Conservation (phyloP, 2,888 invertebrate species). For the Nemotelus nigrinus region DNA sequence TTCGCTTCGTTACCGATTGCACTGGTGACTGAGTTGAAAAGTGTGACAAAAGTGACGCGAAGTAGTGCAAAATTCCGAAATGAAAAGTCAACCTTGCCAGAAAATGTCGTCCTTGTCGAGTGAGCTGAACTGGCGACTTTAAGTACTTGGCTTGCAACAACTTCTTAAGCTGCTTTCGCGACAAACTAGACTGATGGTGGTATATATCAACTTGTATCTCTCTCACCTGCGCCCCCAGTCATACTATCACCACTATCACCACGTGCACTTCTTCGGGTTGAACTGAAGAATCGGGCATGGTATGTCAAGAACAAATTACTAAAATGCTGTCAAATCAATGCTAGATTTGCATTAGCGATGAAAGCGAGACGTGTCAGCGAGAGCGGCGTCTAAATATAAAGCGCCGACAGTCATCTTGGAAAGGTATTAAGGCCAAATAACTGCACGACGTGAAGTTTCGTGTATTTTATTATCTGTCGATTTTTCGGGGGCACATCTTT, state of each 20-base stretch:
- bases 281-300: background rate
- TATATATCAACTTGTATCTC: too few relatives aligned
- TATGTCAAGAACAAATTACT: constrained; percentile 48
- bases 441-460: constrained; percentile 32
- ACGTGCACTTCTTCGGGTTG: background rate
- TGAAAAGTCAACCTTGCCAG: constrained; percentile 39
- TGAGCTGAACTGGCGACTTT: constrained; percentile 11
- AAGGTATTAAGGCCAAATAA: constrained; percentile 39
- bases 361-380: constrained; percentile 46
- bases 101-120: constrained; percentile 23
- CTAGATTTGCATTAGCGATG: constrained; percentile 45
- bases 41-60: constrained; percentile 34
- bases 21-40: constrained; percentile 4
- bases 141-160: background rate
- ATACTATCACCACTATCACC: background rate
- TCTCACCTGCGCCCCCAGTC: background rate
- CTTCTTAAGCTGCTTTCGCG: constrained; percentile 23
- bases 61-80: constrained; percentile 28
- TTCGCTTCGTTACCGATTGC: constrained; percentile 11
- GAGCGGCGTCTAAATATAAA: constrained; percentile 17
- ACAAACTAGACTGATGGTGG: background rate
- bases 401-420: background rate
- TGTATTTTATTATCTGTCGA: background rate
- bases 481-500: too few relatives aligned
- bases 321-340: constrained; percentile 49